Evolutionary conservation across 2,113 vertebrate species (phyloP).

Genomic region (Tauraco erythrolophus): DNA sequence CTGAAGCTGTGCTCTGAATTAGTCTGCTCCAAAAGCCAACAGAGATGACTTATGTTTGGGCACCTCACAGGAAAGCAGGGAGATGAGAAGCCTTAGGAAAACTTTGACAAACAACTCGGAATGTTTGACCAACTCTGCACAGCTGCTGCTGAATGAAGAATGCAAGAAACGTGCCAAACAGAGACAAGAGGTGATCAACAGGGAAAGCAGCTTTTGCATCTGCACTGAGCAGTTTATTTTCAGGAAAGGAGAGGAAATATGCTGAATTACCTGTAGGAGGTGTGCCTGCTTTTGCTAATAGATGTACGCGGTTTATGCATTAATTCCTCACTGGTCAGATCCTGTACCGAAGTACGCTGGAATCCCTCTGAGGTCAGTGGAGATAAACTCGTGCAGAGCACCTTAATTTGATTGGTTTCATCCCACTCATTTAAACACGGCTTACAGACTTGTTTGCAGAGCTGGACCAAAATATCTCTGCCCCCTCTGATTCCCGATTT

Average conservation of each 20-base stretch:
- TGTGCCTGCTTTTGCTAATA: constrained; percentile 32
- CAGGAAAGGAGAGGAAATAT: neutral
- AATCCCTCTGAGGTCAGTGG: neutral
- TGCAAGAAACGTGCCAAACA: neutral
- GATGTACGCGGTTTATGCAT: neutral
- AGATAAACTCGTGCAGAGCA: neutral
- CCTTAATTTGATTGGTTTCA: constrained; percentile 8
- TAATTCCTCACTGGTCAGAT: neutral
- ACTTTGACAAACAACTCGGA: constrained; percentile 25
- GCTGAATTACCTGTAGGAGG: constrained; percentile 41
- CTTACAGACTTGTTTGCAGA: constrained; percentile 22
- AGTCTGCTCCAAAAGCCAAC: constrained; percentile 28
- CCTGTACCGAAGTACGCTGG: neutral
- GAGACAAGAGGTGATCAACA: neutral
- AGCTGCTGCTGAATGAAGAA: constrained; percentile 44
- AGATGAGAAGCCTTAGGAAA: constrained; percentile 54
- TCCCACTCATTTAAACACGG: neutral
- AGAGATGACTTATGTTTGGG: constrained; percentile 22
- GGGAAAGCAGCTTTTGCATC: neutral
- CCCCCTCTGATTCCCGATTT: neutral
- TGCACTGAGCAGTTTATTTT: neutral
- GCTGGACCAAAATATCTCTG: constrained; percentile 29
- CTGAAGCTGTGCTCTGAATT: constrained; percentile 30
- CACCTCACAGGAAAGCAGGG: neutral
- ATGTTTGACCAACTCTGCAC: constrained; percentile 45